These are phyloP conservation scores for Amblyopsis rosae DNA, from an alignment of 2,113 vertebrate genomes.

Conservation along the genomic window DNA sequence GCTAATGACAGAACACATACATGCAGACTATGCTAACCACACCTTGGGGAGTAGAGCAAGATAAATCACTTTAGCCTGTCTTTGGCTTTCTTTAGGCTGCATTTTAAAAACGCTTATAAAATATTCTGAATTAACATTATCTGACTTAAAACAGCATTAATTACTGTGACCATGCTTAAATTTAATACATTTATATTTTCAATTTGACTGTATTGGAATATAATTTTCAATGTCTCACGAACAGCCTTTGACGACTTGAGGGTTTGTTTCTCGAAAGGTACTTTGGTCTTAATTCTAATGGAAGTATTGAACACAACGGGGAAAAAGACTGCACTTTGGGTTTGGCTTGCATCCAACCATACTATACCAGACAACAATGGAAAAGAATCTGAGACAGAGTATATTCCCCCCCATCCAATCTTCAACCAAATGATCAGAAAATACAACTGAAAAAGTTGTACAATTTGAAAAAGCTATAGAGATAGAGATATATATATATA, in stretches of 20 bases:
- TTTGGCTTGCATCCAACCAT: conserved; percentile 30
- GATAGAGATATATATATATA: too few relatives aligned
- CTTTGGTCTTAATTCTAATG: neutral
- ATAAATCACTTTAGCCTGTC: conserved; percentile 13
- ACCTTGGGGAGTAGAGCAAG: conserved; percentile 15
- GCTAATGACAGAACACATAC: conserved; percentile 41
- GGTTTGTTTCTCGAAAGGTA: neutral
- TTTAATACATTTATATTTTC: too few relatives aligned
- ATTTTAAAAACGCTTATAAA: neutral
- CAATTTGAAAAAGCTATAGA: too few relatives aligned
- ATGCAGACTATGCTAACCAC: conserved; percentile 9
- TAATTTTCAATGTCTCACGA: neutral
- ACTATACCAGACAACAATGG: conserved; percentile 8
- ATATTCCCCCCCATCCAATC: too few relatives aligned
- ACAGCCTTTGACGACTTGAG: neutral
- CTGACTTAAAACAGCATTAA: too few relatives aligned
- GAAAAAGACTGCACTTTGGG: conserved; percentile 32
- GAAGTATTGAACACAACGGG: conserved; percentile 5
- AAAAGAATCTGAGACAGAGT: too few relatives aligned
- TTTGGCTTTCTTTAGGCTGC: conserved; percentile 2
- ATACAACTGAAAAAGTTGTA: too few relatives aligned
- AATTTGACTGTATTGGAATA: too few relatives aligned
- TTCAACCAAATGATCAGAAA: too few relatives aligned
- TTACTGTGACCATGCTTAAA: too few relatives aligned
- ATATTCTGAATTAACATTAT: too few relatives aligned